Percentiles rank a stretch among this genome's conserved stretches.
These are phyloP conservation scores for Sturmia bella DNA, from an alignment of 2,888 invertebrate species.

Conservation along the genomic window DNA sequence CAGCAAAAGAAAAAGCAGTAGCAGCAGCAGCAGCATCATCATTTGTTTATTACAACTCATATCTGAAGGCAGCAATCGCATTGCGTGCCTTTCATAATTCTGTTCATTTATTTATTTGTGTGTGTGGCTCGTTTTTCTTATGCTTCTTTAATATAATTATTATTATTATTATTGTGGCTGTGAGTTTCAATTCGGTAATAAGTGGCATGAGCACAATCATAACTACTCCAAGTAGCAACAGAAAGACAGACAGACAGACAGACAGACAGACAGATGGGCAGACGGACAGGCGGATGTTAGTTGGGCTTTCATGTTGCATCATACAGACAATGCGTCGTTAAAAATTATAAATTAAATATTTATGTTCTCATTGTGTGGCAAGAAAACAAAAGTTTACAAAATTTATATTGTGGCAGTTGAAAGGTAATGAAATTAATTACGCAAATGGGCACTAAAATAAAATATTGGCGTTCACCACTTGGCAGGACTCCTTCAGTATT, in stretches of 20 bases:
- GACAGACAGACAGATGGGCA: background rate
- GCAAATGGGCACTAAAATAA: conserved; percentile 14
- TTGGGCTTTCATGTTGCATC: background rate
- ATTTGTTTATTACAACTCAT: conserved; percentile 49
- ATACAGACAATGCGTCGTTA: background rate
- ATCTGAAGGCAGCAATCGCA: conserved; percentile 61
- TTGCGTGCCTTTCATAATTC: conserved; percentile 67
- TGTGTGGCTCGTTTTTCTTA: background rate
- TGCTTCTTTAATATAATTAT: conserved; percentile 17
- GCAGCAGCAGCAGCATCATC: conserved; percentile 7
- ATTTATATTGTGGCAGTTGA: conserved; percentile 15
- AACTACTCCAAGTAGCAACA: conserved; percentile 10
- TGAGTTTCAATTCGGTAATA: conserved; percentile 58
- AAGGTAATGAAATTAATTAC: conserved; percentile 37
- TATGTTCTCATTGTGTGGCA: conserved; percentile 44
- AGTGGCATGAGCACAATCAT: conserved; percentile 41
- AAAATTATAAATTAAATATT: conserved; percentile 44
- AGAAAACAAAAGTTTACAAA: conserved; percentile 50
- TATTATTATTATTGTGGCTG: conserved; percentile 14
- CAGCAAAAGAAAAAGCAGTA: background rate
- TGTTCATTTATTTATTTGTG: conserved; percentile 44
- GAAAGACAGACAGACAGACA: conserved; percentile 1
- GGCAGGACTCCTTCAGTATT: too few relatives aligned
- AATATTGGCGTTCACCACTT: background rate
- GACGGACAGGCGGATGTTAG: background rate